Base-by-base conservation (phyloP, 2,797 vertebrate genomes). In the Thunnus albacares region DNA sequence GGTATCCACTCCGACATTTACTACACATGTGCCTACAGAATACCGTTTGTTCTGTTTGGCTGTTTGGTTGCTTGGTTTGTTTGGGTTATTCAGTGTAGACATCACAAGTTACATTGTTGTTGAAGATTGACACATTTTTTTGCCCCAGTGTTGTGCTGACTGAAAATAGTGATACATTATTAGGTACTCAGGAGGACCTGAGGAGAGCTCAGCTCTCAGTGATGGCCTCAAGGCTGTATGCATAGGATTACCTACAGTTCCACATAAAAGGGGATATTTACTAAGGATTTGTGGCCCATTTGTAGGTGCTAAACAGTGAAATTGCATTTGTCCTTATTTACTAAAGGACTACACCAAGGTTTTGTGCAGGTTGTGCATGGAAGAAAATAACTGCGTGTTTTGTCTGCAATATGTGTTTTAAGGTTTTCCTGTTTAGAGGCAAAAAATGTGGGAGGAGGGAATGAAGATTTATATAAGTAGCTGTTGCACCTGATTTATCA, bases 161-260 rank as follows among this genome's bases (percentile, higher is more conserved):
- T 47, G 28, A 56, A 33, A 30, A 59, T n/a, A 51, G 20, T 45
- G 38, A 30, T 45, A 43, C 51, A 20, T 59, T 45, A 22, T 59
- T 28, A 45, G 1, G 53, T 20, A 12, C 30, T 61, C 26, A 11
- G 53, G 8, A 60, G n/a, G 22, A 9, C 9, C n/a, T 28, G 30
- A 59, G 22, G 17, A 51, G 18, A 55, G 49, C 28, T 24, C 1
- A 1, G 38, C 41, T 59, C 43, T 33, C 10, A 22, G 24, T 38
- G 57, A 56, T 15, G 52, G 64, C 17, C 22, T 30, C 10, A 33
- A 38, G 52, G 51, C 30, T 64, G 20, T 63, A 20, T 62, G 33
- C 24, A 33, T 65, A 41, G 41, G 18, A 80, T 52, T 41, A 56
- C 56, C 28, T 71, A 57, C 51, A 43, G 7, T 45, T 58, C 24